phyloP scores from a whole-genome alignment of 2,797 vertebrate species.

The Xenentodon cancila region DNA sequence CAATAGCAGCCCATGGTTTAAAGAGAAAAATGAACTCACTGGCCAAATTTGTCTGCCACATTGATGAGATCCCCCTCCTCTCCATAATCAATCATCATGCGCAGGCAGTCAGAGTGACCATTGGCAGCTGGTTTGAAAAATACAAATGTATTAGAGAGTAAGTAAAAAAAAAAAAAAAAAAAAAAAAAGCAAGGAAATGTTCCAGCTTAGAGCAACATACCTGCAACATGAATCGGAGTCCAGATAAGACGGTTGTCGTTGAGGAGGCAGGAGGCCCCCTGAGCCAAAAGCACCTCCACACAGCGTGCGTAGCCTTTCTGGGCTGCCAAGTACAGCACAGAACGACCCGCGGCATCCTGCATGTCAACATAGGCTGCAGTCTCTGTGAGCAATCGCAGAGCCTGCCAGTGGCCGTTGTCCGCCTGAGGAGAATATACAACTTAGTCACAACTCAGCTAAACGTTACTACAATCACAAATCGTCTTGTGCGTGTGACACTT shows the following conservation, averaged over 20 bases:
- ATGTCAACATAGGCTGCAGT: conserved; percentile 94
- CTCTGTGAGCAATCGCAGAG: conserved; percentile 92
- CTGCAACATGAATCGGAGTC: conserved; percentile 95
- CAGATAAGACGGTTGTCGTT: conserved; percentile 92
- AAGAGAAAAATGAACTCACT: conserved; percentile 81
- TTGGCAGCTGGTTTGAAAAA: conserved; percentile 84
- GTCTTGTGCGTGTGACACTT: conserved; percentile 69
- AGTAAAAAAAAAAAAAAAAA: background rate
- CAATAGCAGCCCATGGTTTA: background rate
- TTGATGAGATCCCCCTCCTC: conserved; percentile 91
- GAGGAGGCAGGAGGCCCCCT: conserved; percentile 91
- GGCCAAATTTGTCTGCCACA: conserved; percentile 90
- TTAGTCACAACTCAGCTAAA: conserved; percentile 19
- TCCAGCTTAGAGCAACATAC: conserved; percentile 62
- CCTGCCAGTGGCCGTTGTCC: conserved; percentile 96
- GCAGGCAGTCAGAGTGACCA: conserved; percentile 93
- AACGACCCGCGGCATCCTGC: conserved; percentile 91
- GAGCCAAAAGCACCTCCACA: conserved; percentile 92
- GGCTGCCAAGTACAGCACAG: conserved; percentile 94
- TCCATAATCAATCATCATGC: conserved; percentile 93
- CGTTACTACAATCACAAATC: background rate
- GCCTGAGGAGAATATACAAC: conserved; percentile 78
- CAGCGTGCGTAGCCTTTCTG: conserved; percentile 91
- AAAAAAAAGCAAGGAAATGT: background rate
- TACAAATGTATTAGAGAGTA: background rate